These are phyloP conservation scores for Rhinichthys klamathensis DNA, from an alignment of 2,113 vertebrate species.

Conservation along the genomic window DNA sequence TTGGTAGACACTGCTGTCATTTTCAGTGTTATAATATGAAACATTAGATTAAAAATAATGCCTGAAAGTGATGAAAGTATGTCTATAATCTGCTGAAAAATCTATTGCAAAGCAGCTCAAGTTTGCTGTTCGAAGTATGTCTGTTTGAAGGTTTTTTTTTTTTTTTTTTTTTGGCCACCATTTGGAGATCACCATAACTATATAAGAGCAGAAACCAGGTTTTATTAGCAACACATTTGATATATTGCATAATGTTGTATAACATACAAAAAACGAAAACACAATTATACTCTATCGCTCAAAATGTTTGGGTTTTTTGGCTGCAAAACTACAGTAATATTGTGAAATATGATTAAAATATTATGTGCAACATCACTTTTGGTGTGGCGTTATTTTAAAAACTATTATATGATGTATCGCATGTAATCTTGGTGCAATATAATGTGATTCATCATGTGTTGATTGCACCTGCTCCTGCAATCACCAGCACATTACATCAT, in stretches of 20 bases:
- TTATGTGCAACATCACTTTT: not conserved
- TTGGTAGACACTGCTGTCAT: not conserved
- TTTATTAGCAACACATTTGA: too few species aligned
- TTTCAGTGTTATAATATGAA: not conserved
- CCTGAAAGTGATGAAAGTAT: not conserved
- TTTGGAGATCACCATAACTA: too few species aligned
- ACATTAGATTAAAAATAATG: not conserved
- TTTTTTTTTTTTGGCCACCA: too few species aligned
- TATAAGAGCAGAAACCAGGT: too few species aligned
- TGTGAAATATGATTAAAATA: not conserved
- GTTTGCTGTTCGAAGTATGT: not conserved
- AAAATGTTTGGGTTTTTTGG: not conserved
- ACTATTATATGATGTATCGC: not conserved
- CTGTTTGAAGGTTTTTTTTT: not conserved
- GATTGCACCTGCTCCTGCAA: conserved; percentile 33
- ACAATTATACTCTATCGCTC: too few species aligned
- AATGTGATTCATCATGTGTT: not conserved
- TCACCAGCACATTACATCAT: conserved; percentile 19
- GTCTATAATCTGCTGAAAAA: not conserved
- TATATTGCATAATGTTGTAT: too few species aligned
- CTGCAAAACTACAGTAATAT: not conserved
- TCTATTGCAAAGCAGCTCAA: not conserved
- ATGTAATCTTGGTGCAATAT: not conserved
- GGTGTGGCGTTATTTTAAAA: not conserved
- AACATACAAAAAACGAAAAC: too few species aligned